Conservation (phyloP, 92 coral and sea anemone species). For the Porites cylindrica region DNA sequence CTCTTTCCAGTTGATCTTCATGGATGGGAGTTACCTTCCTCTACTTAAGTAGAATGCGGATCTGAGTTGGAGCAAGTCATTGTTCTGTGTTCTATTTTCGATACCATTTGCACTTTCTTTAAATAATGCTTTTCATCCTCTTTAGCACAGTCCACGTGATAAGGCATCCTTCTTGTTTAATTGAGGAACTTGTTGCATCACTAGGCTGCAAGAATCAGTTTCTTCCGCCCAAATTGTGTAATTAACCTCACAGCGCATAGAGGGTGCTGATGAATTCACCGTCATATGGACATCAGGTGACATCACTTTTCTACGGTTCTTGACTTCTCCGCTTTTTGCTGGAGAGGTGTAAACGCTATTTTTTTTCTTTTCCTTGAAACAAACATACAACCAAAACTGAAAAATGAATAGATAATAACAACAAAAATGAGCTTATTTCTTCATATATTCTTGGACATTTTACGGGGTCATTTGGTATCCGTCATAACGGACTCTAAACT, state of each 20-base stretch:
- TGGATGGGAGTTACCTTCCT: slow-evolving; percentile 37
- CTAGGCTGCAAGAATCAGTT: not conserved
- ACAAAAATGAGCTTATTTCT: not conserved
- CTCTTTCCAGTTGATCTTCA: not conserved
- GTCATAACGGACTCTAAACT: not conserved
- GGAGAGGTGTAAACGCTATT: not conserved
- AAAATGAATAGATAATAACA: too few relatives aligned
- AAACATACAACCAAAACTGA: not conserved
- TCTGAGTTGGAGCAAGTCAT: not conserved
- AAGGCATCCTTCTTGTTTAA: not conserved
- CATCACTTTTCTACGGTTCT: not conserved
- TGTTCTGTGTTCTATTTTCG: slow-evolving; percentile 42
- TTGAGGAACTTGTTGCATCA: not conserved
- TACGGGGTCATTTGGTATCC: not conserved
- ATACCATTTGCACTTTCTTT: not conserved
- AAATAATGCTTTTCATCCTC: not conserved
- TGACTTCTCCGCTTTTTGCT: not conserved
- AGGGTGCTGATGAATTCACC: not conserved
- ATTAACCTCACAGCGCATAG: not conserved
- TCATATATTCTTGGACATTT: not conserved
- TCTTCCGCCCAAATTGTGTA: not conserved
- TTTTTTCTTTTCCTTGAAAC: too few relatives aligned
- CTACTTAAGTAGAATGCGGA: slow-evolving; percentile 34
- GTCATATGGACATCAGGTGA: not conserved
- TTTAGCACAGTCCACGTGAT: not conserved